Conservation (phyloP, 1,140 invertebrate genomes). For the Apocrypta bakeri region DNA sequence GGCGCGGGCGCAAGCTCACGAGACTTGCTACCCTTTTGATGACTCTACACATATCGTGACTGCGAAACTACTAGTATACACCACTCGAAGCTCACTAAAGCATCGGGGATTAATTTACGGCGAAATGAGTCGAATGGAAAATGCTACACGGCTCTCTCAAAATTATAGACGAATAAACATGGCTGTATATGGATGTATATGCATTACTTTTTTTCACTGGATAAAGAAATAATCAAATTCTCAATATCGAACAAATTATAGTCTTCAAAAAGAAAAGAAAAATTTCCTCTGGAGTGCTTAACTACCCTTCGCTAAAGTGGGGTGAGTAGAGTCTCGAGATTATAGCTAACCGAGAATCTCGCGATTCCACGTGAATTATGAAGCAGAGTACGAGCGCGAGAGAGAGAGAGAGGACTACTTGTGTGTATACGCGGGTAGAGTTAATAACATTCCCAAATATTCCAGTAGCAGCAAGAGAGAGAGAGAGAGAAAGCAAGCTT, state of each 20-base stretch:
- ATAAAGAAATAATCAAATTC: not conserved
- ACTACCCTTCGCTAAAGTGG: not conserved
- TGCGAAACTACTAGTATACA: not conserved
- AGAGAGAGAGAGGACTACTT: constrained; percentile 4
- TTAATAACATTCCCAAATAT: constrained; percentile 48
- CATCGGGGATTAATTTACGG: not conserved
- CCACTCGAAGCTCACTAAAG: not conserved
- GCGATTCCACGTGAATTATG: constrained; percentile 38
- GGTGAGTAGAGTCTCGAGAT: constrained; percentile 11
- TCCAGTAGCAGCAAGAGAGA: not conserved
- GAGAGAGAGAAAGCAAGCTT: not conserved
- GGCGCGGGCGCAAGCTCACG: not conserved
- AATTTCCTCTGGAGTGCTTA: not conserved
- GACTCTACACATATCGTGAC: not conserved
- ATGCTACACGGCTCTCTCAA: not conserved
- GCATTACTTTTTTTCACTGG: too few species aligned
- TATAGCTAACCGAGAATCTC: constrained; percentile 45
- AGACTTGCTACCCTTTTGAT: constrained; percentile 37
- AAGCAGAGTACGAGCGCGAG: constrained; percentile 7
- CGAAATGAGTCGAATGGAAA: not conserved
- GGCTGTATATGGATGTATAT: not conserved
- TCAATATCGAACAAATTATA: not conserved
- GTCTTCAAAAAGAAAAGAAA: not conserved
- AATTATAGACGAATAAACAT: not conserved
- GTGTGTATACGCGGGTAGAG: constrained; percentile 33